Evolutionary conservation across 2,888 invertebrate species (phyloP), one percentile per base, ranked within the genome.

Genomic region (Ennomos fuscantarius): DNA sequence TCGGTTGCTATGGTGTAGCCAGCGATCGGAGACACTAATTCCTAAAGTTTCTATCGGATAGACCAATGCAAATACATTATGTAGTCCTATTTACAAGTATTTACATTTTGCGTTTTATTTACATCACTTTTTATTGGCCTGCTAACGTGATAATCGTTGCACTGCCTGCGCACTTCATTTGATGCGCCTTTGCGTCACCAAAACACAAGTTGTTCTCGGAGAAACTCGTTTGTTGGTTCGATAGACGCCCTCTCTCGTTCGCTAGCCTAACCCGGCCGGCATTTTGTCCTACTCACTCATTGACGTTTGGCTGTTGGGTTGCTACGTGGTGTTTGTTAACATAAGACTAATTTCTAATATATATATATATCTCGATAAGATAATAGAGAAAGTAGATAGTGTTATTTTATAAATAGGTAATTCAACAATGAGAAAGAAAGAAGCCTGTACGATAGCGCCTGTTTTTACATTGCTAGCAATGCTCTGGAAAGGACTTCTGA

Each of bases 81-180:
- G 63, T 65, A 70, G 77, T 81, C 75, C 81, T 82, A 81, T 86
- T 87, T 86, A 83, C 80, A 72, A 69, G 58, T 80, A 71, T 80
- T 72, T 75, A 72, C 70, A 79, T 73, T 82, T 79, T 80, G 78
- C 72, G 69, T 80, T 72, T 81, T 91, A 90, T 90, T 89, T 90
- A 88, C 89, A 87, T 86, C 86, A 88, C 87, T 85, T 80, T 79
- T 77, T 78, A 70, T 76, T 67, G 87, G 88, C 86, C 87, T 89
- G 82, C 88, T 74, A 87, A 87, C 86, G 84, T 78, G 73, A 79
- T 84, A 86, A 86, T 89, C 89, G 88, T 86, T 89, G 88, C 89
- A 89, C 87, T 89, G 88, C 88, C 89, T 89, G 89, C 90, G 90
- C 90, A 89, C 82, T 86, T 78, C 77, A 79, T 79, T 86, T 84